phyloP scores from a whole-genome alignment of 1,140 invertebrate genomes.

The Reticulitermes speratus region DNA sequence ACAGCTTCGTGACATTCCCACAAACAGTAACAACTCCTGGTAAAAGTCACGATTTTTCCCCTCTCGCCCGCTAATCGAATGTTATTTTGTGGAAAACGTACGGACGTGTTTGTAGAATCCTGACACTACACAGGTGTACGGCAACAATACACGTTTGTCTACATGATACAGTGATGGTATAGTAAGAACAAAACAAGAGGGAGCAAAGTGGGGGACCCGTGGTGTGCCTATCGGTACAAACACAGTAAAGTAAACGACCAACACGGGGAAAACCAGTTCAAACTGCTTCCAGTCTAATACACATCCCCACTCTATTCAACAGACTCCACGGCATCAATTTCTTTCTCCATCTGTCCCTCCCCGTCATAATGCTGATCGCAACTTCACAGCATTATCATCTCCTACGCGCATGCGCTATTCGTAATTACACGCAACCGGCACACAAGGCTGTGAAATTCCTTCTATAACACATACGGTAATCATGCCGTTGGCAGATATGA shows the following conservation, averaged over 20 bases:
- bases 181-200: neutral
- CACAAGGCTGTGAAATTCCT: too few relatives aligned
- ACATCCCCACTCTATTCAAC: neutral
- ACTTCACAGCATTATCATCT: neutral
- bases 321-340: neutral
- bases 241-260: neutral
- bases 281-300: conserved; percentile 17
- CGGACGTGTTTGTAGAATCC: too few relatives aligned
- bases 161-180: neutral
- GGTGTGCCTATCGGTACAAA: neutral
- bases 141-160: too few relatives aligned
- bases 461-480: too few relatives aligned
- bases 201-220: neutral
- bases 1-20: too few relatives aligned
- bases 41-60: too few relatives aligned
- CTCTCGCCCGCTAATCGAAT: too few relatives aligned
- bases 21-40: too few relatives aligned
- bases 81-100: too few relatives aligned
- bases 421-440: neutral
- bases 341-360: conserved; percentile 6
- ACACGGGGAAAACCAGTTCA: conserved; percentile 21
- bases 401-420: neutral
- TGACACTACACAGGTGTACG: too few relatives aligned
- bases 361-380: neutral
- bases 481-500: too few relatives aligned